A percentile compares a stretch with the other conserved stretches of the same genome.
These are phyloP conservation scores for Rhyacophila evoluta DNA, from an alignment of 2,888 invertebrate genomes.

Conservation along the genomic window DNA sequence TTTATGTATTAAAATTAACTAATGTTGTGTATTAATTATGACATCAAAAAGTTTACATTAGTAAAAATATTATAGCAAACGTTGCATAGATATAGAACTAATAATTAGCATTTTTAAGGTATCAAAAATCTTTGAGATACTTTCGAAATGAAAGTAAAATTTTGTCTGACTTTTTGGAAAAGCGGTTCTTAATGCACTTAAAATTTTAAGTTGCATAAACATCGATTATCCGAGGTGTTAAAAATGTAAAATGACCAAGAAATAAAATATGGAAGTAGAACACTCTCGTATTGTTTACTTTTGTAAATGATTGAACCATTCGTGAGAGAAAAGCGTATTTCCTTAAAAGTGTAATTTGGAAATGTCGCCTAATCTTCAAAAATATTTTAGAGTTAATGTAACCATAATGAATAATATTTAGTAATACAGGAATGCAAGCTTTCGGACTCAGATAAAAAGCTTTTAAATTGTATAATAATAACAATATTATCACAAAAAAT, in stretches of 20 bases:
- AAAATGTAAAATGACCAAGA: background rate
- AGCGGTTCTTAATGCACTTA: background rate
- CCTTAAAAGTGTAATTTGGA: background rate
- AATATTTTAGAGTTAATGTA: background rate
- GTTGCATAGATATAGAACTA: no score
- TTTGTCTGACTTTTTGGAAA: no score
- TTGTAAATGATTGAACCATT: background rate
- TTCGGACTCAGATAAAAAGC: background rate
- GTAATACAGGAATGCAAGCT: background rate
- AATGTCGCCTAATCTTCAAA: background rate
- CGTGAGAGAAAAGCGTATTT: background rate
- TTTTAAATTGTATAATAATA: no score
- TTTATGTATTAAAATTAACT: no score
- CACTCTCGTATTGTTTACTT: background rate
- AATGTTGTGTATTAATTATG: no score
- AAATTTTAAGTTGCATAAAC: background rate
- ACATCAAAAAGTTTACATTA: no score
- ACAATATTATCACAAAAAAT: no score
- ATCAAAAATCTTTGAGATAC: no score
- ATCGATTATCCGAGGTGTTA: background rate
- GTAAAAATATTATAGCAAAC: no score
- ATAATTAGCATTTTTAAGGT: no score
- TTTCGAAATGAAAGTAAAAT: no score
- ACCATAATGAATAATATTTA: background rate
- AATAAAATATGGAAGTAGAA: background rate